These are phyloP conservation scores for Drymonia ruficornis DNA, from an alignment of 2,888 invertebrate genomes.

Conservation along the genomic window DNA sequence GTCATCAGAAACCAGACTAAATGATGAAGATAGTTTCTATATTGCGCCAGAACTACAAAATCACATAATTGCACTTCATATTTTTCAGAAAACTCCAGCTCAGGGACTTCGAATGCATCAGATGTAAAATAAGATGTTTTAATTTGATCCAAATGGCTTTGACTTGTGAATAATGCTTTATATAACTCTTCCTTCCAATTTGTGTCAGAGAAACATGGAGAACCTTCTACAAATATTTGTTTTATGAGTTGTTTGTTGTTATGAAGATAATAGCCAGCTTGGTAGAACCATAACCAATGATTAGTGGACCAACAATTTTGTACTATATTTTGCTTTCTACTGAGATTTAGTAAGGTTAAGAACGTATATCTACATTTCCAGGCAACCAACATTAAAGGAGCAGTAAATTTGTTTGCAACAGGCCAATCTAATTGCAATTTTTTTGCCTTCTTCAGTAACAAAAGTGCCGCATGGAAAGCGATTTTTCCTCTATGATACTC, in stretches of 20 bases:
- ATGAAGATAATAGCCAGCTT: constrained; percentile 90
- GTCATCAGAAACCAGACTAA: constrained; percentile 93
- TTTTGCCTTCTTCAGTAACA: constrained; percentile 91
- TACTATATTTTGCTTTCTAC: constrained; percentile 86
- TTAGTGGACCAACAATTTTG: too few relatives aligned
- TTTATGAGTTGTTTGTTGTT: constrained; percentile 85
- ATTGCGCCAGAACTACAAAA: constrained; percentile 87
- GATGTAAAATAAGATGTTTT: constrained; percentile 87
- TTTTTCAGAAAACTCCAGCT: constrained; percentile 86
- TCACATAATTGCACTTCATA: constrained; percentile 88
- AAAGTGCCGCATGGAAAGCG: constrained; percentile 89
- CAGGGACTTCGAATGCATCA: constrained; percentile 80
- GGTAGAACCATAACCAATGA: too few relatives aligned
- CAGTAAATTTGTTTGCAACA: constrained; percentile 85
- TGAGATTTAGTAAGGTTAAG: too few relatives aligned
- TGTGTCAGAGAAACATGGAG: constrained; percentile 85
- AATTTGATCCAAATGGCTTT: constrained; percentile 86
- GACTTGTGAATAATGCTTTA: constrained; percentile 87
- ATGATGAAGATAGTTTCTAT: constrained; percentile 91
- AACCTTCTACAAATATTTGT: constrained; percentile 82
- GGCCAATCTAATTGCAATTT: constrained; percentile 88
- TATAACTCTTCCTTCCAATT: constrained; percentile 90
- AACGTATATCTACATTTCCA: constrained; percentile 87
- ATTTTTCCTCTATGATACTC: constrained; percentile 89
- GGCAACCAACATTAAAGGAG: constrained; percentile 88